Evolutionary conservation across 2,113 vertebrate species (phyloP), one percentile per base, ranked within the genome.

Genomic region (Chaetodon auriga): DNA sequence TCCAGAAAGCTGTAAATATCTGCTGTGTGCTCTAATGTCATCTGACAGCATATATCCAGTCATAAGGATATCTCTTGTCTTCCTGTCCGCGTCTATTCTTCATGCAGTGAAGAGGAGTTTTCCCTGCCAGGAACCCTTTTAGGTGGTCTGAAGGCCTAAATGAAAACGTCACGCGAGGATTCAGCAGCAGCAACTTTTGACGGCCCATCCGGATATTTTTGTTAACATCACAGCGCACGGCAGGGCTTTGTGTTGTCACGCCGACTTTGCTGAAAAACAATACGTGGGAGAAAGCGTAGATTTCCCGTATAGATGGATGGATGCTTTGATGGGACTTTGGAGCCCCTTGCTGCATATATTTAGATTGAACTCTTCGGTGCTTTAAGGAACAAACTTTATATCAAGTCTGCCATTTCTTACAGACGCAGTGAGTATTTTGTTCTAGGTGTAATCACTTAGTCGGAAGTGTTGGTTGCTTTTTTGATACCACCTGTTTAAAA

Each of bases 1-100:
- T 89, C 71, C 83, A 87, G 82, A 81, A 83, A 87, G 85, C 85
- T 84, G 77, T 79, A 91, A 82, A 91, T 91, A 70, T 90, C 68
- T 71, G 79, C 79, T 36, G 46, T 68, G 78, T 68, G 61, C 78
- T 86, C 73, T 89, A 76, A 91, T 89, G 83, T 90, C 85, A 77
- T 75, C 57, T 87, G 90, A 89, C 90, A 88, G 87, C 81, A 30
- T 78, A 30, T 78, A 68, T 83, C 78, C 45, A 57, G 87, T 87
- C 79, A 55, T 43, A 45, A 65, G 82, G 63, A 85, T 69, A 80
- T 83, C 87, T 77, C 55, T 58, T 51, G 73, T 83, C 79, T 86
- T 85, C 78, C 81, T 87, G 73, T 88, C 72, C 5, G 13, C 61
- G 80, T 80, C 72, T 73, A 21, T 83, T 69, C 68, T 80, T 68